phyloP scores from a whole-genome alignment of 2,113 vertebrate genomes.

The Ageneiosus marmoratus region DNA sequence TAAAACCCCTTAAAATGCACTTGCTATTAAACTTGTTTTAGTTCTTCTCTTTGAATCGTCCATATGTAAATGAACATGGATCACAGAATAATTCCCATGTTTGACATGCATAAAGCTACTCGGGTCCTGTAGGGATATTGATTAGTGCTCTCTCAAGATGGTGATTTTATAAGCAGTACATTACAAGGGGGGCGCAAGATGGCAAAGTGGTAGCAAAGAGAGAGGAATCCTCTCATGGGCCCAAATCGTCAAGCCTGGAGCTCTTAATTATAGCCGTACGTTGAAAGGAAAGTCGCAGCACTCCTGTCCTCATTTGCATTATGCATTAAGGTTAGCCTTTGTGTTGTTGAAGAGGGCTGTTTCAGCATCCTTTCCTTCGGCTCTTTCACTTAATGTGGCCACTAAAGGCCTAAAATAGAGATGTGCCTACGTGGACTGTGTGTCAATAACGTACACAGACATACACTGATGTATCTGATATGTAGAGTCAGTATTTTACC shows the following conservation, averaged over 20 bases:
- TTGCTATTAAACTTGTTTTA: background rate
- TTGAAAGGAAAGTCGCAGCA: conserved; percentile 48
- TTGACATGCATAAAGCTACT: conserved; percentile 52
- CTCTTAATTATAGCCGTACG: conserved; percentile 57
- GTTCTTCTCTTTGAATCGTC: conserved; percentile 6
- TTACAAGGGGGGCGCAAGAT: conserved; percentile 18
- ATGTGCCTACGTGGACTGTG: conserved; percentile 36
- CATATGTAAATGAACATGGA: conserved; percentile 54
- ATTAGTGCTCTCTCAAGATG: conserved; percentile 44
- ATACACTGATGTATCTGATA: background rate
- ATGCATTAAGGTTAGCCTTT: conserved; percentile 58
- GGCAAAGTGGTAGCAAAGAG: conserved; percentile 17
- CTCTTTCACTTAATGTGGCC: conserved; percentile 40
- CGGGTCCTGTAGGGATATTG: conserved; percentile 33
- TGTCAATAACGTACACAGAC: conserved; percentile 35
- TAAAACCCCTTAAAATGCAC: background rate
- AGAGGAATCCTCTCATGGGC: conserved; percentile 34
- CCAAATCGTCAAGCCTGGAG: conserved; percentile 44
- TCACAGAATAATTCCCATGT: conserved; percentile 52
- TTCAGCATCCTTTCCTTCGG: conserved; percentile 29
- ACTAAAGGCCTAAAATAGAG: conserved; percentile 52
- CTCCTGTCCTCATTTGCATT: conserved; percentile 54
- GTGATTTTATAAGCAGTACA: conserved; percentile 42
- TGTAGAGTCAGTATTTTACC: background rate
- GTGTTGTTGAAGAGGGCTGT: conserved; percentile 50